Evolutionary conservation across 1,140 invertebrate genomes (phyloP).

Genomic region (Lerema accius): DNA sequence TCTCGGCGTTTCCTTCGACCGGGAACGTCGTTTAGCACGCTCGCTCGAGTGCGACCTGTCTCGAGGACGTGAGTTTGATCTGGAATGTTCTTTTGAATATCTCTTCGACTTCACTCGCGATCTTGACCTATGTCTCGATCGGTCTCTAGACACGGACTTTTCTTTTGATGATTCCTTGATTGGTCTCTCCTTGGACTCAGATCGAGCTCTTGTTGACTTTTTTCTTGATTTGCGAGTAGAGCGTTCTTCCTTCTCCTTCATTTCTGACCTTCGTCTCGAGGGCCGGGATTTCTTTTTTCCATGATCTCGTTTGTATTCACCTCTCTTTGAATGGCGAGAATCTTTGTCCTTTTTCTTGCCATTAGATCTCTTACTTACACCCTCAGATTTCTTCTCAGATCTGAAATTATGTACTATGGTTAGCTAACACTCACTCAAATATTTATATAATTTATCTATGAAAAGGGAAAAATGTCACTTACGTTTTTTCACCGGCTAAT

Average conservation of each 20-base stretch:
- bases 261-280: conserved; percentile 57
- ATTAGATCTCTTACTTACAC: conserved; percentile 57
- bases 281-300: conserved; percentile 63
- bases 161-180: conserved; percentile 55
- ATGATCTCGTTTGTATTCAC: conserved; percentile 58
- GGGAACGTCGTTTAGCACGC: conserved; percentile 42
- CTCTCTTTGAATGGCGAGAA: conserved; percentile 53
- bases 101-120: conserved; percentile 59
- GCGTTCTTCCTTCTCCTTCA: conserved; percentile 55
- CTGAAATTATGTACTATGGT: conserved; percentile 41
- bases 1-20: conserved; percentile 46
- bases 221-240: conserved; percentile 55
- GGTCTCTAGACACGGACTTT: conserved; percentile 54
- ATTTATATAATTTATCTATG: conserved; percentile 1
- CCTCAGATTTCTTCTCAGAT: conserved; percentile 49
- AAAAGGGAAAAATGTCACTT: conserved; percentile 31
- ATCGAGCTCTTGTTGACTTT: conserved; percentile 52
- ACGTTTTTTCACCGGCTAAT: conserved; percentile 42
- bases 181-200: conserved; percentile 58
- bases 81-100: conserved; percentile 58
- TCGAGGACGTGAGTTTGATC: conserved; percentile 55
- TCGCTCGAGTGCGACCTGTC: conserved; percentile 49
- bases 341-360: conserved; percentile 61
- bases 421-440: too few relatives aligned
- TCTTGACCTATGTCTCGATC: conserved; percentile 56